Percentiles rank a stretch among this genome's conserved stretches.
Conservation (phyloP, 2,797 vertebrate species). For the Paratrypauchen microcephalus region DNA sequence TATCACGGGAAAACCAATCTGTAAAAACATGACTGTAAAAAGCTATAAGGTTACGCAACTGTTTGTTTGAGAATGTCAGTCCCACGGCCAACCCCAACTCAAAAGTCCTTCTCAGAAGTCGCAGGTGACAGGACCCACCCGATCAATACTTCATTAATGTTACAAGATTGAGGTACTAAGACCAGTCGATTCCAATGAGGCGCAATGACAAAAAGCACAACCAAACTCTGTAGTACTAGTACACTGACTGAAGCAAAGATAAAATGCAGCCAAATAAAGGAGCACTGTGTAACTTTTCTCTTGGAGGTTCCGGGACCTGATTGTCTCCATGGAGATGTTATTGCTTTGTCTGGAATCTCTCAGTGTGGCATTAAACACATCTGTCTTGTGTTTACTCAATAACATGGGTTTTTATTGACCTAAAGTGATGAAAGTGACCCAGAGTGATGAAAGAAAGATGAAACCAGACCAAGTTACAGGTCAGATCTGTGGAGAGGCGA, state of each 20-base stretch:
- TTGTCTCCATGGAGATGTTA: too few species aligned
- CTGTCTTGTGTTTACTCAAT: too few species aligned
- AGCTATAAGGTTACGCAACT: not conserved
- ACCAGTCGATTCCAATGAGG: slow-evolving; percentile 52
- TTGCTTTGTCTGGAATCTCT: too few species aligned
- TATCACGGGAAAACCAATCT: not conserved
- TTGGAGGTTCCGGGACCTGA: too few species aligned
- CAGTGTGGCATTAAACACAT: too few species aligned
- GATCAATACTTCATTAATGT: slow-evolving; percentile 70
- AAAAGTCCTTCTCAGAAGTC: slow-evolving; percentile 35
- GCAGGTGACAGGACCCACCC: slow-evolving; percentile 29
- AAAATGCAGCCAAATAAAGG: not conserved
- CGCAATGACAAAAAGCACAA: slow-evolving; percentile 19
- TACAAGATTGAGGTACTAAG: slow-evolving; percentile 47
- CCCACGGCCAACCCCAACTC: slow-evolving; percentile 25
- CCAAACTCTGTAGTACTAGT: not conserved
- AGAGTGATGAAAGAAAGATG: too few species aligned
- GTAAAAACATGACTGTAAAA: slow-evolving; percentile 4
- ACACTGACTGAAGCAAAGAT: not conserved
- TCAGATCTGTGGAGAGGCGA: too few species aligned
- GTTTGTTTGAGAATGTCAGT: slow-evolving; percentile 14
- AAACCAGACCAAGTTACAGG: too few species aligned
- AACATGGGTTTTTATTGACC: too few species aligned
- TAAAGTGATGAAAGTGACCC: too few species aligned
- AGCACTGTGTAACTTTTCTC: not conserved